Evolutionary conservation across 2,113 vertebrate genomes (phyloP).

Genomic region (Martes martes): DNA sequence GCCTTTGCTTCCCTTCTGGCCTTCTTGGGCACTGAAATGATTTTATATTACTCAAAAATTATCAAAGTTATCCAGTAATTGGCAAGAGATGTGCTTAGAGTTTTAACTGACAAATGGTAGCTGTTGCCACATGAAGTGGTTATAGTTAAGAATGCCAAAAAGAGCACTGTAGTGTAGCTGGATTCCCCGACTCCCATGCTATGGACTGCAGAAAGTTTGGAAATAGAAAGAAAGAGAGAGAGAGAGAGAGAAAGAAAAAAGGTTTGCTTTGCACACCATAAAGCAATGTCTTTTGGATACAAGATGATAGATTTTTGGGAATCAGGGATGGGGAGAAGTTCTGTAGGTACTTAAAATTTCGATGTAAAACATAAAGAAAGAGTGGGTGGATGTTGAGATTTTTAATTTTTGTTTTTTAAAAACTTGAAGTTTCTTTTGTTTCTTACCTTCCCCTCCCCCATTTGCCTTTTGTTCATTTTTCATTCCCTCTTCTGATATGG

Average conservation of each 20-base stretch:
- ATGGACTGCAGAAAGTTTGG: neutral
- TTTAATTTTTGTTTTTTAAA: neutral
- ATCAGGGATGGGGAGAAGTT: neutral
- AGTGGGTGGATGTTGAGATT: neutral
- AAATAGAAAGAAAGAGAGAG: too few species aligned
- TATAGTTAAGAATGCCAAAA: neutral
- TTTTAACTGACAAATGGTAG: neutral
- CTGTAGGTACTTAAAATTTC: neutral
- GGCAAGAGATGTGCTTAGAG: neutral
- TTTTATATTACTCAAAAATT: conserved; percentile 37
- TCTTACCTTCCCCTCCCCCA: neutral
- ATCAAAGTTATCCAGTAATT: neutral
- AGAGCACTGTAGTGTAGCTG: neutral
- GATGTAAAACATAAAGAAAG: neutral
- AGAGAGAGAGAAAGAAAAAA: neutral
- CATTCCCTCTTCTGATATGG: conserved; percentile 37
- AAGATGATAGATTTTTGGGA: neutral
- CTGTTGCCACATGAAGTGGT: neutral
- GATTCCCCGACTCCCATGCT: neutral
- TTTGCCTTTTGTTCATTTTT: conserved; percentile 31
- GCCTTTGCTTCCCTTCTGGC: neutral
- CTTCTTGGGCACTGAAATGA: neutral
- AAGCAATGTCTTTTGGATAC: neutral
- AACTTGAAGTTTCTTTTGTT: neutral
- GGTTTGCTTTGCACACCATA: neutral